Evolutionary conservation across 2,797 vertebrate genomes (phyloP), one percentile per base, ranked within the genome.

Genomic region (Erpetoichthys calabaricus): DNA sequence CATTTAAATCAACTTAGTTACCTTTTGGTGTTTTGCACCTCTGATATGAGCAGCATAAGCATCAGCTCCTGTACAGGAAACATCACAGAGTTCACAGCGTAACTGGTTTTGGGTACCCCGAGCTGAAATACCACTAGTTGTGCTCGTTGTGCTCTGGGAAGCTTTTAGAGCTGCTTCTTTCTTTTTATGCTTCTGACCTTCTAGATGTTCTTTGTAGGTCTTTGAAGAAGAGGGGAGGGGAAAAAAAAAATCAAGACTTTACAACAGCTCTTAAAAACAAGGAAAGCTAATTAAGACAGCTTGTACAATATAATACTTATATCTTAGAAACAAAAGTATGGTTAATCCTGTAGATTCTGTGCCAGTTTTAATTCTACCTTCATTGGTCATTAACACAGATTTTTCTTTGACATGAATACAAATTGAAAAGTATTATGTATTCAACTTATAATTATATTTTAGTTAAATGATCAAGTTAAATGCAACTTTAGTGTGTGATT

Each of bases 121-220:
- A 60, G 91, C 81, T 43, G 89, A 78, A 45, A 67, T 82, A 50
- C 78, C 89, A 54, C 62, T 78, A 69, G 62, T 75, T 41, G 80
- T 80, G 54, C 79, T 82, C 62, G 75, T 84, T 61, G 74, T 81
- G 71, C 83, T 92, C 73, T 96, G 93, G 9, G 92, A 92, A 51
- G 91, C 89, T 76, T 97, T 98, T 63, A 94, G 74, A 0, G 94
- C 91, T 0, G 92, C 90, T 75, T 97, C 94, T 70, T 97, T 98
- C 80, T 98, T 97, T 77, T 98, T 98, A 79, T 98, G 94, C 73
- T 98, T 98, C 77, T 98, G 94, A 59, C 94, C 94, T 74, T 98
- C 94, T 64, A 97, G 83, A 73, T 98, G 94, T 66, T 97, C 94
- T 72, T 97, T 97, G 6, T 98, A 98, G 4, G 94, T 98, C 94